These are phyloP conservation scores for Zygothrica quintamaculata DNA, from an alignment of 2,888 invertebrate genomes.

Conservation along the genomic window DNA sequence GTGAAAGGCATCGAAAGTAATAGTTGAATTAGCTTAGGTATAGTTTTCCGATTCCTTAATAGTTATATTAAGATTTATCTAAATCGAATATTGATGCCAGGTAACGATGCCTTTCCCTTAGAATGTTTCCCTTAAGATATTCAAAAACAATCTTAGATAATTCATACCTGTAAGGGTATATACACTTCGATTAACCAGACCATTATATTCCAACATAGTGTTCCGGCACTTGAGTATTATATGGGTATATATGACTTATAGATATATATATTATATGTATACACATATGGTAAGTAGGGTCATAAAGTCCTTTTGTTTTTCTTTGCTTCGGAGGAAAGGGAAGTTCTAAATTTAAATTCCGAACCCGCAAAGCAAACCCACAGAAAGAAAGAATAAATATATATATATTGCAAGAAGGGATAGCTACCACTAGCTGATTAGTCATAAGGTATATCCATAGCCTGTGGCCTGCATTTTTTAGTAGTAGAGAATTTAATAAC, in stretches of 20 bases:
- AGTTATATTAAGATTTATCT: too few species aligned
- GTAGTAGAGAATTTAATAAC: slow-evolving; percentile 30
- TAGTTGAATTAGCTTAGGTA: too few species aligned
- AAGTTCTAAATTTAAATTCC: slow-evolving; percentile 16
- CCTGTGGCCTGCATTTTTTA: slow-evolving; percentile 28
- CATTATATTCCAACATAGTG: too few species aligned
- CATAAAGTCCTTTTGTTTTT: slow-evolving; percentile 2
- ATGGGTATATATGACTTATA: slow-evolving; percentile 21
- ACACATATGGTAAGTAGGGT: slow-evolving; percentile 24
- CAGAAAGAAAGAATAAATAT: slow-evolving; percentile 34
- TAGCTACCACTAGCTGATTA: slow-evolving; percentile 17
- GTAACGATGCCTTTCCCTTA: too few species aligned
- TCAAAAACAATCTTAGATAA: too few species aligned
- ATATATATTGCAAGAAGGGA: slow-evolving; percentile 3
- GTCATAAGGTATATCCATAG: slow-evolving; percentile 11
- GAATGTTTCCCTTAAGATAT: too few species aligned
- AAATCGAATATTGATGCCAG: too few species aligned
- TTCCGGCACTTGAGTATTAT: slow-evolving; percentile 39
- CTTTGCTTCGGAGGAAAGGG: slow-evolving; percentile 12
- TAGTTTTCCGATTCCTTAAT: too few species aligned
- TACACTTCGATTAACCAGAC: too few species aligned
- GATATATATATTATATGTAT: slow-evolving; percentile 6
- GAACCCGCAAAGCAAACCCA: too few species aligned
- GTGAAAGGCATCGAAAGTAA: too few species aligned
- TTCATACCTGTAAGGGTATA: too few species aligned